A percentile compares a stretch with the other conserved stretches of the same genome.
Conservation (phyloP, 2,888 invertebrate species). For the Tetramorium bicarinatum region DNA sequence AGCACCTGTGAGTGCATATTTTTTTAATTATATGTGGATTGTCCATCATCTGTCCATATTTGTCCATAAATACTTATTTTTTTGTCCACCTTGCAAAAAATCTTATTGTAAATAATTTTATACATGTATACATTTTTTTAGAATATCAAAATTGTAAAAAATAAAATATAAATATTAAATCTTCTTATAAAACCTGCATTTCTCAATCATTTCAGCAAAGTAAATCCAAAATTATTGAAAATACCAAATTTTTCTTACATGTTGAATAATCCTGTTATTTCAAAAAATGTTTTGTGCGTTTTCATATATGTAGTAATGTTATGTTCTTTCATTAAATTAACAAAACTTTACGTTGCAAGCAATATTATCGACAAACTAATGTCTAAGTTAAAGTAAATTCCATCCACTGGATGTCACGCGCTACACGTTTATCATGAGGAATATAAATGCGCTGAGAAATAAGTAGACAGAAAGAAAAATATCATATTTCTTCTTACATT, state of each 20-base stretch:
- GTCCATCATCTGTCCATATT: too few species aligned
- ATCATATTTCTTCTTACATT: background rate
- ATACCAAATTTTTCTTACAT: background rate
- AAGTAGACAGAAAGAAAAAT: background rate
- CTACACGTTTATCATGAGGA: background rate
- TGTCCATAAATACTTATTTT: too few species aligned
- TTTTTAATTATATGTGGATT: too few species aligned
- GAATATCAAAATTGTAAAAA: background rate
- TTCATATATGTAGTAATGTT: background rate
- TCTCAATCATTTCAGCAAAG: background rate
- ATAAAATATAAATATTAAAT: background rate
- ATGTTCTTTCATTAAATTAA: background rate
- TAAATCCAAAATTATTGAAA: background rate
- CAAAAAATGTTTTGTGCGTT: background rate
- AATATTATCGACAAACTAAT: constrained; percentile 10
- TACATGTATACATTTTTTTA: background rate
- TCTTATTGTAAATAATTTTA: too few species aligned
- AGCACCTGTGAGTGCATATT: too few species aligned
- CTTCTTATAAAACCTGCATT: background rate
- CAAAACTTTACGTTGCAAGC: background rate
- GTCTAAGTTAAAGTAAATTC: constrained; percentile 1
- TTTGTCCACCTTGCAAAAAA: too few species aligned
- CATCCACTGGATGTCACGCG: constrained; percentile 15
- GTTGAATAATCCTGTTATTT: background rate
- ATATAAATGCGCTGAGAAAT: background rate